Base-by-base conservation (phyloP, 2,888 invertebrate species). In the Meteorus cinctellus region DNA sequence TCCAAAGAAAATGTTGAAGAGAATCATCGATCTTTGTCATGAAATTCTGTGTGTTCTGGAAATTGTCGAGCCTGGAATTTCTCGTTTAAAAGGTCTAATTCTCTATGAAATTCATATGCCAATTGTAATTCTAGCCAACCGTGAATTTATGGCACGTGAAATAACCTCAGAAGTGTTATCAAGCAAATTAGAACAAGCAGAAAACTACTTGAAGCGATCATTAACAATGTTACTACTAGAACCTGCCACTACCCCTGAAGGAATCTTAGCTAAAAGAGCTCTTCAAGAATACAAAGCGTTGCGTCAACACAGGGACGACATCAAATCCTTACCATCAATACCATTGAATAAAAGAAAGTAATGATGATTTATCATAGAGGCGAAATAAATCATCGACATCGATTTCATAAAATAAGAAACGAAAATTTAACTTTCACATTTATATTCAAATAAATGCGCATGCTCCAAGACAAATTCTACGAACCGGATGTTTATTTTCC, bases 61-160 rank as follows among this genome's bases (percentile, higher is more conserved):
- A 77, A 91, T 91, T 41, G 87, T 96, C 2, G 94, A 94, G 78
- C 95, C 96, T 0, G 95, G 94, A 72, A 92, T 95, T 82, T 94
- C 94, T 6, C 91, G 94, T 83, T 91, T 93, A 0, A 92, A 92
- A 92, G 94, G 94, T 93, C 84, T 45, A 65, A 45, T n/a, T 12
- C 84, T 95, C 55, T 96, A 96, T 83, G 96, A 96, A 87, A 90
- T 95, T 81, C 95, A 95, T 84, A 92, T 92, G 19, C 93, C 95
- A 0, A 90, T 92, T 80, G 92, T 93, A 3, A 92, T 94, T 81
- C 85, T 95, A 45, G 92, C 94, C 0, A 93, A 94, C 81, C 92
- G 93, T 79, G 90, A 92, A 74, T 94, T 92, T 83, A 92, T 92
- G 27, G 90, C 91, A 0, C 91, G 92, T 4, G 93, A 93, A 86